phyloP scores from a whole-genome alignment of 2,888 invertebrate genomes.

The Elmis aenea region DNA sequence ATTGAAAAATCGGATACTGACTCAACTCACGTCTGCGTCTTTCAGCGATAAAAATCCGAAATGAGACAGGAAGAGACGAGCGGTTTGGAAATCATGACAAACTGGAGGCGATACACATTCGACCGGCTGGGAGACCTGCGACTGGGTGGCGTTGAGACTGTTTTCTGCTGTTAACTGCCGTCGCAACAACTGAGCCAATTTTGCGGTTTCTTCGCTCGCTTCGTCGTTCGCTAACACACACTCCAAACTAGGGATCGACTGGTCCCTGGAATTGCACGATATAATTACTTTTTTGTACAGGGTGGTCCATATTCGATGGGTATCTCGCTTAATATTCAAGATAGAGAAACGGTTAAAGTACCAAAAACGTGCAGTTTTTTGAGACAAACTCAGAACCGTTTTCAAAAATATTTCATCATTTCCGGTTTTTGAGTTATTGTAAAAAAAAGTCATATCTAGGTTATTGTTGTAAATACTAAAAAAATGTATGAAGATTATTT shows the following conservation, averaged over 20 bases:
- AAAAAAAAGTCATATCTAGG: too few species aligned
- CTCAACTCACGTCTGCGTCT: too few species aligned
- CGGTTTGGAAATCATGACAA: slow-evolving; percentile 92
- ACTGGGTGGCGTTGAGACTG: slow-evolving; percentile 32
- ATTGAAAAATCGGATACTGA: too few species aligned
- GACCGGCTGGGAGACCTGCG: slow-evolving; percentile 50
- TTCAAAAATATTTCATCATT: too few species aligned
- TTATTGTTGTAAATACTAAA: too few species aligned
- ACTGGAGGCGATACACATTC: slow-evolving; percentile 77
- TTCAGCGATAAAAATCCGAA: slow-evolving; percentile 81
- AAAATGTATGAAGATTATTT: too few species aligned
- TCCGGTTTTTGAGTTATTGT: not conserved
- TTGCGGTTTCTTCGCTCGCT: slow-evolving; percentile 51
- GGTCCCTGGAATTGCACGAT: slow-evolving; percentile 57
- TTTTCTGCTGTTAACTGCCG: slow-evolving; percentile 56
- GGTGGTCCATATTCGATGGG: too few species aligned
- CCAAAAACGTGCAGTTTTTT: too few species aligned
- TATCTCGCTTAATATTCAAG: too few species aligned
- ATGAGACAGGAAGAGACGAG: slow-evolving; percentile 89
- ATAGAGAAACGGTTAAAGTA: too few species aligned
- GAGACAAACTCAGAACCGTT: too few species aligned
- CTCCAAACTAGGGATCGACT: slow-evolving; percentile 85
- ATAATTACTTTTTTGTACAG: not conserved
- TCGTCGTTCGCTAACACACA: slow-evolving; percentile 61
- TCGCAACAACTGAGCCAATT: slow-evolving; percentile 67